Evolutionary conservation across 2,797 vertebrate species (phyloP), one percentile per base, ranked within the genome.

Genomic region (Cyprinella venusta): DNA sequence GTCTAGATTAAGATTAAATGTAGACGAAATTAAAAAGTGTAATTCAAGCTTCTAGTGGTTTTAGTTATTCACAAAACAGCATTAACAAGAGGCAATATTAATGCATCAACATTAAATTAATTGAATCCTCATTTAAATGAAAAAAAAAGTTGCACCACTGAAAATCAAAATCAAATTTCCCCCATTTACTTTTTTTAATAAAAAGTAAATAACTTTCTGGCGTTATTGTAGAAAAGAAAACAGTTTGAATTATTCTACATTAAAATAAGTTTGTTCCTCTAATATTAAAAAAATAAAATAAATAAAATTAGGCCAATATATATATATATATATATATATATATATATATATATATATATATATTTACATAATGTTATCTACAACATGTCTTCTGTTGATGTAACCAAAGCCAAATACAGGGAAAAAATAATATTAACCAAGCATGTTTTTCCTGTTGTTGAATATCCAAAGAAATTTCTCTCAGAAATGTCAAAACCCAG

Each of bases 381-480:
- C 21, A 19, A 54, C 52, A 1, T 59, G 5, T 59, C 24, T n/a
- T 59, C 56, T 59, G n/a, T 59, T 59, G 21, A 56, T 0, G 4
- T 10, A 56, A 56, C 21, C 21, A 56, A n/a, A n/a, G 54, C 7
- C 54, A n/a, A 56, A 10, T 3, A 59, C 54, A 56, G 4, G 4
- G 0, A 10, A 5, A 76, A 21, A 19, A 15, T 12, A 10, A 74
- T 50, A 77, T 56, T 64, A n/a, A 76, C 76, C 33, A 72, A 45
- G 38, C 59, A 81, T 33, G 21, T 42, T 74, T 76, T 56, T 56
- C 21, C 48, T 56, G 16, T 24, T 64, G 69, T 81, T 84, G 74
- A 77, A 81, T 81, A 74, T 81, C 78, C 83, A 84, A 18, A 18
- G 26, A 64, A 64, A 30, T 64, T 30, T 16, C 26, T 18, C 13